A percentile compares a stretch with the other conserved stretches of the same genome.
phyloP scores from a whole-genome alignment of 1,140 invertebrate species.

The Fopius arisanus region DNA sequence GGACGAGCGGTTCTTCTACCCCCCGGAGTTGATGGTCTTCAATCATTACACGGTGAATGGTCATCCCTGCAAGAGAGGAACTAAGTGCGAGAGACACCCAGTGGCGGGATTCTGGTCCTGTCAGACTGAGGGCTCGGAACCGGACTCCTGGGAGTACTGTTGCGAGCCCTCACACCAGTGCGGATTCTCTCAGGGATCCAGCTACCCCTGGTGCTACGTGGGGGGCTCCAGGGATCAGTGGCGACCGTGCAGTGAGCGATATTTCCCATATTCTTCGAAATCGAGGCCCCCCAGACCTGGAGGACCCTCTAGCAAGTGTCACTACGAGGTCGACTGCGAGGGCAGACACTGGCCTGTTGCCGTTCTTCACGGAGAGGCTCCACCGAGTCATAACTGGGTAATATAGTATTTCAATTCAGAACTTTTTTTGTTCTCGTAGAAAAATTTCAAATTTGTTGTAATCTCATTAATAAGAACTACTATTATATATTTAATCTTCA shows the following conservation, averaged over 20 bases:
- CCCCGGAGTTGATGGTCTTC: constrained; percentile 64
- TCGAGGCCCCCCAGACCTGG: not conserved
- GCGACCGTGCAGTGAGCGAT: constrained; percentile 83
- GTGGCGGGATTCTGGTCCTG: constrained; percentile 81
- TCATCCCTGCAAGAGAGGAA: constrained; percentile 76
- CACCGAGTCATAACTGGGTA: constrained; percentile 52
- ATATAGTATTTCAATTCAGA: too few species aligned
- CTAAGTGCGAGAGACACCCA: constrained; percentile 74
- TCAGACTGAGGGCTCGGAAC: constrained; percentile 75
- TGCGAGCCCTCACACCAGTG: constrained; percentile 81
- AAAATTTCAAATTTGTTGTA: too few species aligned
- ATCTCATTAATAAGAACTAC: too few species aligned
- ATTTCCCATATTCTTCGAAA: constrained; percentile 69
- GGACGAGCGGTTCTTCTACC: constrained; percentile 21
- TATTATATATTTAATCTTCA: too few species aligned
- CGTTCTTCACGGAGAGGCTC: constrained; percentile 71
- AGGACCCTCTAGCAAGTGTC: not conserved
- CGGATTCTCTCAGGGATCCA: constrained; percentile 80
- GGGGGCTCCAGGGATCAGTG: constrained; percentile 77
- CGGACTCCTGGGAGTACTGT: constrained; percentile 81
- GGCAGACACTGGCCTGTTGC: constrained; percentile 71
- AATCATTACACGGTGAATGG: constrained; percentile 79
- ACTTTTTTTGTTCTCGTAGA: too few species aligned
- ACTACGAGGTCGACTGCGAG: constrained; percentile 38
- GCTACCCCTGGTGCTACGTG: constrained; percentile 84